Evolutionary conservation across 2,797 vertebrate genomes (phyloP).

Genomic region (Columba guinea): DNA sequence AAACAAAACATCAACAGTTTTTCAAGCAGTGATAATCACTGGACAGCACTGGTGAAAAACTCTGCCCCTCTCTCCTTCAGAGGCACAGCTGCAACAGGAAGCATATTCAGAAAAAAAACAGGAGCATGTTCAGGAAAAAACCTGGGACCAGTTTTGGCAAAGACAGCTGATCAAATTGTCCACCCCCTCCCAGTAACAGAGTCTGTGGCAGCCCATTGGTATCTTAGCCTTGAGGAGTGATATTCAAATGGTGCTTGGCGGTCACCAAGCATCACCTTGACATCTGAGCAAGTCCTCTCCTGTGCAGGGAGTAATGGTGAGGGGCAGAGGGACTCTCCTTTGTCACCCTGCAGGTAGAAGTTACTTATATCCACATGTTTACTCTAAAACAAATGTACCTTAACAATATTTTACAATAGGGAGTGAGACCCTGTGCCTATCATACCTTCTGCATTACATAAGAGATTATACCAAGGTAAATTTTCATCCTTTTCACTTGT

Average conservation of each 20-base stretch:
- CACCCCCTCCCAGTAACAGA: fast-evolving
- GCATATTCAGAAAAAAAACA: not conserved
- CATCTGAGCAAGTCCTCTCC: not conserved
- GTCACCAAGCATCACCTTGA: not conserved
- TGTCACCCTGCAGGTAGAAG: not conserved
- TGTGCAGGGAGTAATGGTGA: fast-evolving
- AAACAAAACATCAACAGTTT: not conserved
- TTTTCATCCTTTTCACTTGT: not conserved
- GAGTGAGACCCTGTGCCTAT: not conserved
- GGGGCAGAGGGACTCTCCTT: not conserved
- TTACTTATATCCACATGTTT: not conserved
- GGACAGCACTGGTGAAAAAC: not conserved
- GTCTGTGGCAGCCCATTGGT: not conserved
- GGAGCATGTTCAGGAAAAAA: not conserved
- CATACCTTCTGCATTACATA: not conserved
- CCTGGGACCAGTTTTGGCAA: not conserved
- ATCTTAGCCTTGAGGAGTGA: not conserved
- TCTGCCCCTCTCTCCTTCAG: not conserved
- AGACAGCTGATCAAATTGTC: not conserved
- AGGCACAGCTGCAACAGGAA: not conserved
- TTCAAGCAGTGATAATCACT: not conserved
- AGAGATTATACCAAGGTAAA: not conserved
- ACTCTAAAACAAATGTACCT: not conserved
- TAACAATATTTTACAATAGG: not conserved
- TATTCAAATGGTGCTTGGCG: not conserved